Conservation (phyloP, 2,113 vertebrate genomes). For the Nibea coibor region DNA sequence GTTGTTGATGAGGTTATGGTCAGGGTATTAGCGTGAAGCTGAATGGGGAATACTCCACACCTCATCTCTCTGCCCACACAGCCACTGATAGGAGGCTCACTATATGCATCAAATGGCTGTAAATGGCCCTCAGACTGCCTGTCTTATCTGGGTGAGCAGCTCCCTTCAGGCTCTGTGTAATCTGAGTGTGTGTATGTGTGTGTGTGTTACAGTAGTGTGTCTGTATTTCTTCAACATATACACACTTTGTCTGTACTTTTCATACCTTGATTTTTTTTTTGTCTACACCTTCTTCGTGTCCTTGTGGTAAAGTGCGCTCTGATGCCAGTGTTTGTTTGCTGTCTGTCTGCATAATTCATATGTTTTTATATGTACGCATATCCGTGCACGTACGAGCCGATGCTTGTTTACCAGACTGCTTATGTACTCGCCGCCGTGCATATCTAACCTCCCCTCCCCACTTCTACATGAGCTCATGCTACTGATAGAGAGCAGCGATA, state of each 20-base stretch:
- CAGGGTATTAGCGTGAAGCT: slow-evolving; percentile 59
- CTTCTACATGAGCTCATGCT: slow-evolving; percentile 67
- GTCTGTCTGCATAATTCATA: slow-evolving; percentile 5
- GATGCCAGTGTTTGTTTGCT: neutral
- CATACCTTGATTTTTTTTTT: slow-evolving; percentile 6
- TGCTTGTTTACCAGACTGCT: slow-evolving; percentile 63
- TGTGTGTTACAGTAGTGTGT: slow-evolving; percentile 33
- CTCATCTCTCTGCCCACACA: slow-evolving; percentile 80
- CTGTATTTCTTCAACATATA: slow-evolving; percentile 7
- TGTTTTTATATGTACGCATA: neutral
- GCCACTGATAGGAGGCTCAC: slow-evolving; percentile 79
- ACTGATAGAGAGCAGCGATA: slow-evolving; percentile 81
- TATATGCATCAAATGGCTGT: slow-evolving; percentile 79
- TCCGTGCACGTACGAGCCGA: slow-evolving; percentile 8
- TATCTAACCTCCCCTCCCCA: slow-evolving; percentile 37
- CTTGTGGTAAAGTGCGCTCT: neutral
- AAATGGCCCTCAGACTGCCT: slow-evolving; percentile 78
- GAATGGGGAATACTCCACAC: slow-evolving; percentile 77
- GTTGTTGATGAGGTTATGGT: slow-evolving; percentile 73
- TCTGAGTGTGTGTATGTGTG: slow-evolving; percentile 44
- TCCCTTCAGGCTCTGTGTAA: slow-evolving; percentile 61
- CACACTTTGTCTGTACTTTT: slow-evolving; percentile 13
- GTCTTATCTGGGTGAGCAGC: slow-evolving; percentile 77
- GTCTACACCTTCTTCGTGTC: neutral
- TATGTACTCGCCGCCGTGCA: slow-evolving; percentile 21